Conservation (phyloP, 2,888 invertebrate genomes). For the Phragmatobia fuliginosa region DNA sequence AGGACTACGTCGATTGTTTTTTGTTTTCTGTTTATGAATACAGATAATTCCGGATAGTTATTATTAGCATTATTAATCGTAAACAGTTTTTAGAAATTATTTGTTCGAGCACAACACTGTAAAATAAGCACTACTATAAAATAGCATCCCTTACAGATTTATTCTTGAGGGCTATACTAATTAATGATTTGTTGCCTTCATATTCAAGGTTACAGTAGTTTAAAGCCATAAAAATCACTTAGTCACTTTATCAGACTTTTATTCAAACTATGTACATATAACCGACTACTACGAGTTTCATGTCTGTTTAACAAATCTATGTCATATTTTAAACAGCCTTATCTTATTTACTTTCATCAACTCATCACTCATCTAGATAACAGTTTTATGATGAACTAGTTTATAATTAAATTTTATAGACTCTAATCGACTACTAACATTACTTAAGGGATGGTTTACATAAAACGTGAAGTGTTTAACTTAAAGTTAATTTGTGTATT, state of each 20-base stretch:
- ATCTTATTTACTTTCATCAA: slow-evolving; percentile 50
- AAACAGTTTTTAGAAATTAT: background rate
- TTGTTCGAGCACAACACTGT: background rate
- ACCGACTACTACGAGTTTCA: background rate
- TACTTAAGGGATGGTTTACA: background rate
- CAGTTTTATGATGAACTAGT: slow-evolving; percentile 35
- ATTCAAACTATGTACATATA: background rate
- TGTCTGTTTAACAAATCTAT: slow-evolving; percentile 28
- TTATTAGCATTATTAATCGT: background rate
- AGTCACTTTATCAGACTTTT: background rate
- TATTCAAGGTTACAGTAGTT: background rate
- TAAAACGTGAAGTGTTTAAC: background rate
- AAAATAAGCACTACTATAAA: background rate
- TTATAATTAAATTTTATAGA: slow-evolving; percentile 26
- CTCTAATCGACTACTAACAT: background rate
- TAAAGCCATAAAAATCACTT: no score
- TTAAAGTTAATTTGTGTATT: background rate
- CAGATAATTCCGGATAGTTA: background rate
- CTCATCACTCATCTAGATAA: slow-evolving; percentile 73
- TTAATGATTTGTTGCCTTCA: background rate
- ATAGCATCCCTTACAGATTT: background rate
- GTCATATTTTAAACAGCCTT: slow-evolving; percentile 49
- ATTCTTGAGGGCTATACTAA: background rate
- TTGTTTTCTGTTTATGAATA: background rate
- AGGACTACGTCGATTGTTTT: background rate